A percentile compares a stretch with the other conserved stretches of the same genome.
phyloP scores from a whole-genome alignment of 1,140 invertebrate species.

The Polypedilum pembai region DNA sequence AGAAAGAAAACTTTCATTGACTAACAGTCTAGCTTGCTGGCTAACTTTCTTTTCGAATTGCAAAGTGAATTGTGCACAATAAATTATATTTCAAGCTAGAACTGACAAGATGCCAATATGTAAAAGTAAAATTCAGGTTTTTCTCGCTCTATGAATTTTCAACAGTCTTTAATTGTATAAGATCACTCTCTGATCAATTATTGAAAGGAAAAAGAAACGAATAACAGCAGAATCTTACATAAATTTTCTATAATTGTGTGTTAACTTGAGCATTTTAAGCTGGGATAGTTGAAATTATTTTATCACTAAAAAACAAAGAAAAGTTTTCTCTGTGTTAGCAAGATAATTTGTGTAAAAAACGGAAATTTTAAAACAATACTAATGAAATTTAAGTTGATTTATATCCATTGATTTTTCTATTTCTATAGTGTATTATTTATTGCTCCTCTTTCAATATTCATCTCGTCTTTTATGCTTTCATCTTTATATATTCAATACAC shows the following conservation, averaged over 20 bases:
- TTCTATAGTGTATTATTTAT: not conserved
- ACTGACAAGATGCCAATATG: not conserved
- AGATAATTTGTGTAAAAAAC: not conserved
- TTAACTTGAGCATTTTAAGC: no score
- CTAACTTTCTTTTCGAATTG: not conserved
- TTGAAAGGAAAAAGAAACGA: no score
- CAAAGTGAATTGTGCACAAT: no score
- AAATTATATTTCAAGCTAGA: not conserved
- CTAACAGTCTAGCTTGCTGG: not conserved
- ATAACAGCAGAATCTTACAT: no score
- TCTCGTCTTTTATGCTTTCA: not conserved
- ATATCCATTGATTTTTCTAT: no score
- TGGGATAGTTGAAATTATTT: no score
- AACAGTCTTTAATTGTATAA: not conserved
- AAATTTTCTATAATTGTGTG: no score
- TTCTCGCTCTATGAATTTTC: not conserved
- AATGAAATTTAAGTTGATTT: no score
- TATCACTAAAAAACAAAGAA: not conserved
- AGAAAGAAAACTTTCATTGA: not conserved
- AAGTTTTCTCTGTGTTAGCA: not conserved
- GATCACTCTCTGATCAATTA: not conserved
- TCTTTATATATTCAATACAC: not conserved
- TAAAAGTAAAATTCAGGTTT: not conserved
- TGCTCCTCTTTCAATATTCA: constrained; percentile 2
- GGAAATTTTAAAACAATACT: not conserved